Evolutionary conservation across 1,140 invertebrate species (phyloP).

Genomic region (Diorhabda sublineata): DNA sequence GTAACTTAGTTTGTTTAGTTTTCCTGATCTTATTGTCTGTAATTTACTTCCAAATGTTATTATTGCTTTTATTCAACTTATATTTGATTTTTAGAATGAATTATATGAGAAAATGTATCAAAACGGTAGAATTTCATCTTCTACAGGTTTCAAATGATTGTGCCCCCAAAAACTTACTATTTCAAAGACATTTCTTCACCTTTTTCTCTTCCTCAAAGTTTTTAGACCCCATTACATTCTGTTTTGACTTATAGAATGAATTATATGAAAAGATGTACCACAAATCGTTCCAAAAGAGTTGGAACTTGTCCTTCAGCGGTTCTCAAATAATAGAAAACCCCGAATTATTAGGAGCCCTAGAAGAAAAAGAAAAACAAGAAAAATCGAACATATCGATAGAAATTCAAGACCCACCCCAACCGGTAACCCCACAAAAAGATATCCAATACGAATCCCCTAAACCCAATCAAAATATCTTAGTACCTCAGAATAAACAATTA

Average conservation of each 20-base stretch:
- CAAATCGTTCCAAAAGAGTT: conserved; percentile 60
- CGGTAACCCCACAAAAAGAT: conserved; percentile 23
- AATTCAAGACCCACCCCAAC: conserved; percentile 24
- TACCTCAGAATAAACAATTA: conserved; percentile 87
- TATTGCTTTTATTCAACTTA: not conserved
- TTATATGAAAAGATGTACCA: conserved; percentile 85
- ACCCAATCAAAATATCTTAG: conserved; percentile 50
- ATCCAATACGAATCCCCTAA: conserved; percentile 37
- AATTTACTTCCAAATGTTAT: too few relatives aligned
- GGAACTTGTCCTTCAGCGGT: conserved; percentile 50
- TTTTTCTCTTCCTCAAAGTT: too few relatives aligned
- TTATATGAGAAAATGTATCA: conserved; percentile 85
- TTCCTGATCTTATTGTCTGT: conserved; percentile 15
- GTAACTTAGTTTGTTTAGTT: too few relatives aligned
- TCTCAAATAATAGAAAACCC: conserved; percentile 78
- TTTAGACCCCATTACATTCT: not conserved
- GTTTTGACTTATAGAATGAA: conserved; percentile 55
- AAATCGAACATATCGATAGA: conserved; percentile 19
- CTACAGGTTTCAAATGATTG: conserved; percentile 65
- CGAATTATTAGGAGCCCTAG: conserved; percentile 62
- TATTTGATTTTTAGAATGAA: conserved; percentile 56
- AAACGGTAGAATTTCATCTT: conserved; percentile 53
- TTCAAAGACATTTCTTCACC: too few relatives aligned
- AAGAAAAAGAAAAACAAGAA: conserved; percentile 45
- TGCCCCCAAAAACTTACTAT: conserved; percentile 62